phyloP scores from a whole-genome alignment of 2,797 vertebrate genomes.

The Pseudomugil gertrudae region DNA sequence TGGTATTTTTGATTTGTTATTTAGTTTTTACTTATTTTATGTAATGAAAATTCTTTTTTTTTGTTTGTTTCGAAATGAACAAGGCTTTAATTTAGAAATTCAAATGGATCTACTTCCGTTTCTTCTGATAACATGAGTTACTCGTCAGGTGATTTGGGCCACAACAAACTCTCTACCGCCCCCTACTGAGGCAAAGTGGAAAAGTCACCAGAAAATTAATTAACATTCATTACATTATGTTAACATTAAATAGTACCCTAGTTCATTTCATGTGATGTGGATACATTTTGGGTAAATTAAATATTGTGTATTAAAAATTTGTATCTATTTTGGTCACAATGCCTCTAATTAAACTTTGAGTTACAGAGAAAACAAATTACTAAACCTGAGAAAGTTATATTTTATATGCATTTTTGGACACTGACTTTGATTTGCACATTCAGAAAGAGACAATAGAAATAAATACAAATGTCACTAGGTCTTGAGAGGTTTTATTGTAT shows the following conservation, averaged over 20 bases:
- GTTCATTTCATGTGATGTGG: not conserved
- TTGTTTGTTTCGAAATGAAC: no score
- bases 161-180: constrained; percentile 66
- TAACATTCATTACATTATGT: not conserved
- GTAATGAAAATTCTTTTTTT: not conserved
- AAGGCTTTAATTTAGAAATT: constrained; percentile 43
- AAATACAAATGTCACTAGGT: constrained; percentile 25
- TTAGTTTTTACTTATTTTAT: not conserved
- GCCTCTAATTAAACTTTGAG: not conserved
- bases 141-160: constrained; percentile 50
- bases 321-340: not conserved
- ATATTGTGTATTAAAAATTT: not conserved
- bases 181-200: constrained; percentile 6
- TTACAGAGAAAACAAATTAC: not conserved
- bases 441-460: not conserved
- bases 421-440: not conserved
- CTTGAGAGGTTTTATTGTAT: constrained; percentile 79
- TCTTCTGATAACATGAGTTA: not conserved
- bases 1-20: not conserved
- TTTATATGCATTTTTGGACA: not conserved
- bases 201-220: not conserved
- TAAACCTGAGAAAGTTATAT: no score
- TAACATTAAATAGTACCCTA: not conserved
- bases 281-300: not conserved
- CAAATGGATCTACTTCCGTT: fast-evolving